Base-by-base conservation (phyloP, 2,113 vertebrate species). In the Tachysurus vachellii region DNA sequence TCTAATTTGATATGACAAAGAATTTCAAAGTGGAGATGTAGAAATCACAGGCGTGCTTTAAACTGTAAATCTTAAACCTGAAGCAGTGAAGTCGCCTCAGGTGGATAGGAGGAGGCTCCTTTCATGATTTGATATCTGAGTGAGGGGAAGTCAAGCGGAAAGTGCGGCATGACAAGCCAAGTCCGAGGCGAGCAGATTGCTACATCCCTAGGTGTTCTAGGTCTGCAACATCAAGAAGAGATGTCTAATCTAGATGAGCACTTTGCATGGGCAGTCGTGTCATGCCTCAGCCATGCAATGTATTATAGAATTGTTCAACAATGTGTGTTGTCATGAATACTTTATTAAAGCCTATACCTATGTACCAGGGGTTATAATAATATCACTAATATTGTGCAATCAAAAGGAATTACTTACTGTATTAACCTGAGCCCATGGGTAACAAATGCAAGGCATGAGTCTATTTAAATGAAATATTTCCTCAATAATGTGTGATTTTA, bases 111-210 rank as follows among this genome's bases (percentile, higher is more conserved):
- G 61, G 62, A 77, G 12, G 8, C 28, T 47, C 19, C 23, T 85
- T 56, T 56, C 66, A 62, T 80, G 64, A 83, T 88, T 71, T 54
- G 14, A 83, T 75, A 47, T 83, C 70, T 88, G 59, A 88, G 82
- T 80, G 85, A 59, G 13, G 85, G 44, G 82, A 87, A 88, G 84
- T 82, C 66, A 61, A 91, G 88, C 71, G 85, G 87, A 89, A 88
- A 87, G 31, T 23, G 2, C 17, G 4, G 83, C 44, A 36, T 77
- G 88, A 88, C 80, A 76, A 62, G 83, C 71, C 47, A 76, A 76
- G 57, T 61, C 79, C 11, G 42, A 66, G 57, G 28, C 21, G 82
- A 62, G 79, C 50, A 71, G 81, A 83, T 59, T 71, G 57, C 56
- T 61, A n/a, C 76, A 68, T 83, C 42, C 86, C 56, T 70, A 82